phyloP scores from a whole-genome alignment of 2,797 vertebrate genomes.

The Diplodus sargus region DNA sequence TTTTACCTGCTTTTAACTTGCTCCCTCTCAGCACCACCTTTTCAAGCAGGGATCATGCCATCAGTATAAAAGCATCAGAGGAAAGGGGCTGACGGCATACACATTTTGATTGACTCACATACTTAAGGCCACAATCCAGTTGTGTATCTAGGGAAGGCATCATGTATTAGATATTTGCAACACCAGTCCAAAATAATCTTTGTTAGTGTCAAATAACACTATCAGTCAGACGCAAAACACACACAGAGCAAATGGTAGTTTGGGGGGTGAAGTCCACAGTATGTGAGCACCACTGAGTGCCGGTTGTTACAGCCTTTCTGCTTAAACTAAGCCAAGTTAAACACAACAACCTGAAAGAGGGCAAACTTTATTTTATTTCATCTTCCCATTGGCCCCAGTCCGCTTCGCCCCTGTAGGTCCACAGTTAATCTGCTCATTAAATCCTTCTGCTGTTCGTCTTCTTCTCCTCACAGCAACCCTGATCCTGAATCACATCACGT shows the following conservation, averaged over 20 bases:
- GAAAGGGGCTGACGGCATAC: neutral
- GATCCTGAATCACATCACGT: neutral
- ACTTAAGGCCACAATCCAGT: neutral
- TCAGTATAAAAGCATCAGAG: neutral
- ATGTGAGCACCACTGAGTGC: neutral
- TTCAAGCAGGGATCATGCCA: neutral
- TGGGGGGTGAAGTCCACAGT: constrained; percentile 26
- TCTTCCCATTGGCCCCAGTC: neutral
- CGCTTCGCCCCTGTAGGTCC: neutral
- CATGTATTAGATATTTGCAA: neutral
- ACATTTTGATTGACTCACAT: too few relatives aligned
- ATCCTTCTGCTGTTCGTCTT: neutral
- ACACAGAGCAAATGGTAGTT: constrained; percentile 4
- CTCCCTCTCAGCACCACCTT: neutral
- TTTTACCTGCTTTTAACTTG: too few relatives aligned
- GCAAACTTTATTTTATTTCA: neutral
- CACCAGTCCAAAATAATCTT: constrained; percentile 6
- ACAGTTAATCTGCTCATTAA: constrained; percentile 5
- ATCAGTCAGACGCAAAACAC: constrained; percentile 16
- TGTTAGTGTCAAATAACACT: neutral
- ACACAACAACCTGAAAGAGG: constrained; percentile 21
- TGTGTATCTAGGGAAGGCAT: neutral
- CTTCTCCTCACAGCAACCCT: neutral
- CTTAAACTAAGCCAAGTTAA: constrained; percentile 23
- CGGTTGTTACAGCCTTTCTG: neutral